Base-by-base conservation (phyloP, 2,113 vertebrate genomes). In the Urocolius indicus region DNA sequence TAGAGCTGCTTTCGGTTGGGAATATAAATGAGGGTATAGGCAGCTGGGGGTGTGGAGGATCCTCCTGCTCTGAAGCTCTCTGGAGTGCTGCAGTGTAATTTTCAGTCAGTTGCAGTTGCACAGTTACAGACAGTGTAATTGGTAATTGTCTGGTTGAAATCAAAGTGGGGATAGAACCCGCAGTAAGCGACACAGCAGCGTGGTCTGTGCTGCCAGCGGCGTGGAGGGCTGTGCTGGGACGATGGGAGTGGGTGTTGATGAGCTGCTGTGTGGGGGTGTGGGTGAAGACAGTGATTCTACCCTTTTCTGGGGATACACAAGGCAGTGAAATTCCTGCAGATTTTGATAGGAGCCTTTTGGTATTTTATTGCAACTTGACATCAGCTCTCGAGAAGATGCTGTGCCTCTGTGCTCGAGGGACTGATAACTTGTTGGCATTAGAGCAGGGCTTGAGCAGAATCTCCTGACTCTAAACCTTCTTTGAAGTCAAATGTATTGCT, bases 21-120 rank as follows among this genome's bases (percentile, higher is more conserved):
- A 68, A 55, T 63, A 12, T 52, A 51, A 46, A 26, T n/a, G 10
- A 41, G 34, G 0, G 1, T 13, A 6, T 24, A 8, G 0, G 2
- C 41, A 74, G 52, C 52, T 62, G 77, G 71, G 20, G 2, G 30
- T 8, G 59, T 20, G 16, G 54, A 4, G 3, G 78, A 24, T 43
- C 29, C 8, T 38, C 43, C 41, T 13, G 29, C 15, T 18, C 16
- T n/a, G 62, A 29, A n/a, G 34, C 23, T 24, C 13, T 57, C 22
- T 59, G 3, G 4, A 23, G 68, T 24, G 2, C 22, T 1, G 6
- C 34, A 34, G 41, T 22, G 0, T 27, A 7, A 29, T 57, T 83
- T 59, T 27, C 61, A 52, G 71, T 4, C 48, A 6, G 69, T 17
- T 24, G 30, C 20, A 16, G 65, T 10, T 32, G 23, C 29, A 2